Evolutionary conservation across 2,888 invertebrate genomes (phyloP).

Genomic region (Cheilosia soror): DNA sequence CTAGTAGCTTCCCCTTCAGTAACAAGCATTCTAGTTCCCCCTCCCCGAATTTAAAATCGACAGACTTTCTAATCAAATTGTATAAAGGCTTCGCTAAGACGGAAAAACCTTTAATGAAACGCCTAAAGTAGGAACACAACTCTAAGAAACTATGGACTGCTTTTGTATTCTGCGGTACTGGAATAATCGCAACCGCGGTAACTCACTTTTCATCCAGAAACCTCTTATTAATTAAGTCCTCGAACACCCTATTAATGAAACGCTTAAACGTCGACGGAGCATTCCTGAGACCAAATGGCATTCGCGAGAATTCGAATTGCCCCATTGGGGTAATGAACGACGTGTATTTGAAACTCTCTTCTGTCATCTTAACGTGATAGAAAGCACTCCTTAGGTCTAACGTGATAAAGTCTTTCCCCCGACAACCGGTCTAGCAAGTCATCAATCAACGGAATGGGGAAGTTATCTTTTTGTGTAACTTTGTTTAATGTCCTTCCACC

Average conservation of each 20-base stretch:
- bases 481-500: neutral
- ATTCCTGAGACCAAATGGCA: conserved; percentile 8
- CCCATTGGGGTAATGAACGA: neutral
- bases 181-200: too few relatives aligned
- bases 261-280: conserved; percentile 9
- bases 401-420: neutral
- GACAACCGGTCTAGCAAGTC: neutral
- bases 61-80: neutral
- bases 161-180: too few relatives aligned
- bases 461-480: neutral
- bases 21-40: neutral
- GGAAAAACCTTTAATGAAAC: neutral
- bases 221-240: neutral
- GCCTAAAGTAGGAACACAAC: neutral
- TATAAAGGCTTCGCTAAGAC: neutral
- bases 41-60: neutral
- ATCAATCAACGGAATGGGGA: neutral
- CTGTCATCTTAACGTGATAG: neutral
- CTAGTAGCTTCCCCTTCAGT: too few relatives aligned
- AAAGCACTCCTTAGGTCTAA: neutral
- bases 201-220: too few relatives aligned
- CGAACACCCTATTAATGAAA: neutral
- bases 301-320: conserved; percentile 4
- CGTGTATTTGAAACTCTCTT: conserved; percentile 6
- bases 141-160: neutral